phyloP scores from a whole-genome alignment of 1,140 invertebrate species.

The Onthophagus taurus region DNA sequence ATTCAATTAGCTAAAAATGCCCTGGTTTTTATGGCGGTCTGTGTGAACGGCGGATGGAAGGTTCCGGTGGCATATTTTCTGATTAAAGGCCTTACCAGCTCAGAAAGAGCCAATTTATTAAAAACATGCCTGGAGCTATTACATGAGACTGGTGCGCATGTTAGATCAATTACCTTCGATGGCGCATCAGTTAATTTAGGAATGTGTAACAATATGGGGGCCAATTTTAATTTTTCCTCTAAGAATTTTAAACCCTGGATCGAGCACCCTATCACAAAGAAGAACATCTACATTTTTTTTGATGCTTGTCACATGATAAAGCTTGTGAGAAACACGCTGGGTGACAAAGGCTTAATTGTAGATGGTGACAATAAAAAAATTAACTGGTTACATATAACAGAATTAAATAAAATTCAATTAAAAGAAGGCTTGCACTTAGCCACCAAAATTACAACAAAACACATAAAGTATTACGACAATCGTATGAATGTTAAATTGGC shows the following conservation, averaged over 20 bases:
- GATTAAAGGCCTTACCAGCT: conserved; percentile 19
- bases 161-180: conserved; percentile 33
- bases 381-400: conserved; percentile 16
- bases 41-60: conserved; percentile 30
- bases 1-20: conserved; percentile 28
- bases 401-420: conserved; percentile 19
- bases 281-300: conserved; percentile 20
- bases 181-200: conserved; percentile 24
- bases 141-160: conserved; percentile 16
- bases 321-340: conserved; percentile 22
- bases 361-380: conserved; percentile 12
- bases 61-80: conserved; percentile 34
- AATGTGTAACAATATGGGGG: conserved; percentile 21
- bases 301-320: conserved; percentile 26
- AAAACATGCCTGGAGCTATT: conserved; percentile 19
- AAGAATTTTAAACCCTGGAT: conserved; percentile 22
- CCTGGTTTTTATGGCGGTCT: conserved; percentile 31
- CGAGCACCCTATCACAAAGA: conserved; percentile 16
- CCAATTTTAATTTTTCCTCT: conserved; percentile 18
- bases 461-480: conserved; percentile 20
- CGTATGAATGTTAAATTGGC: conserved; percentile 20
- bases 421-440: conserved; percentile 17
- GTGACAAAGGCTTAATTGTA: conserved; percentile 13
- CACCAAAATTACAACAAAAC: conserved; percentile 21
- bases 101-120: conserved; percentile 24